Conservation (phyloP, 2,113 vertebrate species). For the Platysteira castanea region DNA sequence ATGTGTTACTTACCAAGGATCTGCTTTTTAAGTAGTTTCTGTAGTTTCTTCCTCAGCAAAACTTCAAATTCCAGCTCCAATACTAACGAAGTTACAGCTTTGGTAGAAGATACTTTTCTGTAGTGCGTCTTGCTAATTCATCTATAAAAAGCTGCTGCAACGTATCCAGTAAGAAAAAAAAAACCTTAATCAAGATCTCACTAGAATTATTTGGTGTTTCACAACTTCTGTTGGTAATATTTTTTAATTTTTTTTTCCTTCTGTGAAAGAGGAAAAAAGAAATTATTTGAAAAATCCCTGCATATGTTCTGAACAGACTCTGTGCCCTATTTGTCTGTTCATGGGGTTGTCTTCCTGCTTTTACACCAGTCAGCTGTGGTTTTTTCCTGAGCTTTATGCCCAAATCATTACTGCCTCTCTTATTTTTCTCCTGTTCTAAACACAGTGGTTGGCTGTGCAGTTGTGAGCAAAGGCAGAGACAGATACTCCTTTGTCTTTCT, state of each 20-base stretch:
- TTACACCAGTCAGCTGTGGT: background rate
- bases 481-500: background rate
- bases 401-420: background rate
- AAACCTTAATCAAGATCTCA: background rate
- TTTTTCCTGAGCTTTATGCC: background rate
- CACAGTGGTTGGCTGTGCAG: background rate
- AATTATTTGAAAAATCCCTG: background rate
- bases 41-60: background rate
- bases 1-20: background rate
- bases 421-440: background rate
- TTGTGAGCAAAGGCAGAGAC: background rate
- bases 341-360: background rate
- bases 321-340: background rate
- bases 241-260: background rate
- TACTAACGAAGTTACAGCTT: background rate
- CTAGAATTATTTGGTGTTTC: background rate
- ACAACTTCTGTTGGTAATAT: background rate
- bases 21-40: background rate
- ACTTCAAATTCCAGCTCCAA: background rate
- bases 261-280: background rate
- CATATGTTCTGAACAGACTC: background rate
- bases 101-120: background rate
- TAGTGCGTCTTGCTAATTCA: background rate
- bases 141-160: background rate
- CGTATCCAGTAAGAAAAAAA: background rate